Conservation (phyloP, 2,888 invertebrate genomes). For the Odontothrips loti region DNA sequence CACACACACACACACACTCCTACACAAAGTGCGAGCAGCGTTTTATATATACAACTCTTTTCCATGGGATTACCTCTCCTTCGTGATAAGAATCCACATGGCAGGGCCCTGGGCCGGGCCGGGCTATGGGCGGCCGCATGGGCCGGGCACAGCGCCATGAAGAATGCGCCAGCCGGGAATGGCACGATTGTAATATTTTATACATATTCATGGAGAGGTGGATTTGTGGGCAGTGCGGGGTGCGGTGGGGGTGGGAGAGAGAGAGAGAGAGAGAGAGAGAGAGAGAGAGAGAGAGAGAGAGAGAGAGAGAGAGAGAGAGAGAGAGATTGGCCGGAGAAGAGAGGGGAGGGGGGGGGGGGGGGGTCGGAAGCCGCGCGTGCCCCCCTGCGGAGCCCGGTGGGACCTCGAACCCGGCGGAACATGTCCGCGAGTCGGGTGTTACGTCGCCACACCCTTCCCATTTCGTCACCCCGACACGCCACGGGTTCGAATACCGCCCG, state of each 20-base stretch:
- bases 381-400: too few relatives aligned
- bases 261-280: too few relatives aligned
- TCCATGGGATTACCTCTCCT: conserved; percentile 14
- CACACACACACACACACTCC: background rate
- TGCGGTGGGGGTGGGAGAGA: too few relatives aligned
- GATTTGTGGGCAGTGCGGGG: background rate
- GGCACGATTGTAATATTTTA: conserved; percentile 25
- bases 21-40: background rate
- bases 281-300: too few relatives aligned
- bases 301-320: too few relatives aligned
- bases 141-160: conserved; percentile 4
- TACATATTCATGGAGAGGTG: conserved; percentile 13
- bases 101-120: background rate
- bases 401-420: background rate
- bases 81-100: background rate
- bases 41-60: conserved; percentile 14
- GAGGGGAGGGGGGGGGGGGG: too few relatives aligned
- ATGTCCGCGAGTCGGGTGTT: background rate
- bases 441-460: too few relatives aligned
- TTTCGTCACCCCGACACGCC: too few relatives aligned
- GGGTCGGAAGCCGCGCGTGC: too few relatives aligned
- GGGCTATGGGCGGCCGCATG: background rate
- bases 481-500: too few relatives aligned
- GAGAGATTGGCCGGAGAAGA: too few relatives aligned
- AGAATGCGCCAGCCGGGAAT: conserved; percentile 10